These are phyloP conservation scores for Tuberolachnus salignus DNA, from an alignment of 2,888 invertebrate genomes.

Conservation along the genomic window DNA sequence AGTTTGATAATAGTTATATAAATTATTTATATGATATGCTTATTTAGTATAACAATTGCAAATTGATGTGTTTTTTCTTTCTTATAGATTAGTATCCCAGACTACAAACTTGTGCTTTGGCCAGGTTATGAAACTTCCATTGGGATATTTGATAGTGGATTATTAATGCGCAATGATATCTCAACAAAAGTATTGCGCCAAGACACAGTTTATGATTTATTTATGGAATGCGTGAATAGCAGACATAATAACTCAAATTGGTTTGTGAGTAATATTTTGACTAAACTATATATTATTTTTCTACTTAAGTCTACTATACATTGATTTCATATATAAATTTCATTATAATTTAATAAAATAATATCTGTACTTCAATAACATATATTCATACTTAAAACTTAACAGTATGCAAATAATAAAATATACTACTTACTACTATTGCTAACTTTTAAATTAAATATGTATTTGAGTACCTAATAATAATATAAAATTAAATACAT, in stretches of 20 bases:
- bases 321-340: too few relatives aligned
- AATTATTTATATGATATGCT: too few relatives aligned
- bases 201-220: slow-evolving; percentile 73
- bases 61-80: slow-evolving; percentile 58
- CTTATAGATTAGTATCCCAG: slow-evolving; percentile 68
- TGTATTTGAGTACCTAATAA: too few relatives aligned
- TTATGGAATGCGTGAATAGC: slow-evolving; percentile 58
- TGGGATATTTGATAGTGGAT: slow-evolving; percentile 76
- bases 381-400: too few relatives aligned
- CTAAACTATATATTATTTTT: neutral
- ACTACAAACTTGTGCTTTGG: slow-evolving; percentile 76
- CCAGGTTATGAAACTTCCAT: slow-evolving; percentile 85
- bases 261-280: slow-evolving; percentile 57
- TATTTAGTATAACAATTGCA: too few relatives aligned
- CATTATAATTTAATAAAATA: too few relatives aligned
- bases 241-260: slow-evolving; percentile 59
- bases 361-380: too few relatives aligned
- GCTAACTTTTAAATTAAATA: too few relatives aligned
- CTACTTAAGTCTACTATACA: neutral
- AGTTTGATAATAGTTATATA: too few relatives aligned
- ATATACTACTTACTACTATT: too few relatives aligned
- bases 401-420: too few relatives aligned
- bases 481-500: too few relatives aligned
- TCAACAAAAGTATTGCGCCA: slow-evolving; percentile 82
- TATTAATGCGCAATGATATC: slow-evolving; percentile 80